phyloP scores from a whole-genome alignment of 2,113 vertebrate genomes.

The Rhagologus leucostigma region DNA sequence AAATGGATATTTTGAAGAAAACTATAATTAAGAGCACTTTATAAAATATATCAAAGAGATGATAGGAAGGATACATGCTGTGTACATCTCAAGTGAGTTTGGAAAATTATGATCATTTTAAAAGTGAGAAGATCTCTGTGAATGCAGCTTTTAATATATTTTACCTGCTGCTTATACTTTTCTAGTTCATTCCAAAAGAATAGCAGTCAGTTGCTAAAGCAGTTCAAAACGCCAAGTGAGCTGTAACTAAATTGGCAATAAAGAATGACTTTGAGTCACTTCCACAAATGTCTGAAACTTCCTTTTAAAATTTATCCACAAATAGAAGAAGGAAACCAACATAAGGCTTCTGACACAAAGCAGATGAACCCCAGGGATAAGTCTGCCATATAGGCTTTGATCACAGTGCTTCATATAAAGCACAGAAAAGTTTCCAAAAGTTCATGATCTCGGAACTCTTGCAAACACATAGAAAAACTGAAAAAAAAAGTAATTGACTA shows the following conservation, averaged over 20 bases:
- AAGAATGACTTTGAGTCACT: slow-evolving; percentile 31
- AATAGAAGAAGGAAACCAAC: slow-evolving; percentile 35
- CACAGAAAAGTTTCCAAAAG: slow-evolving; percentile 38
- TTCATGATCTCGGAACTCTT: background rate
- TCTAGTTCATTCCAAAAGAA: slow-evolving; percentile 61
- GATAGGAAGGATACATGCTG: slow-evolving; percentile 1
- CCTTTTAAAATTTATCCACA: slow-evolving; percentile 48
- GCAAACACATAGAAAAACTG: background rate
- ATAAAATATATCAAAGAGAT: background rate
- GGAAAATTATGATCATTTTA: slow-evolving; percentile 18
- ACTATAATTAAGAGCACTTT: slow-evolving; percentile 10
- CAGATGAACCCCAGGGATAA: slow-evolving; percentile 1
- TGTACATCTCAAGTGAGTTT: background rate
- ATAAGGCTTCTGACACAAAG: slow-evolving; percentile 26
- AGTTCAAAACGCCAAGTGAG: slow-evolving; percentile 35
- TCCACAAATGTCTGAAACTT: slow-evolving; percentile 40
- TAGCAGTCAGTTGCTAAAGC: slow-evolving; percentile 49
- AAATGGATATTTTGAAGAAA: slow-evolving; percentile 17
- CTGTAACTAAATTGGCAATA: slow-evolving; percentile 36
- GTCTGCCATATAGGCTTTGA: background rate
- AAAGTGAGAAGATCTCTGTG: background rate
- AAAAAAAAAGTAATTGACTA: background rate
- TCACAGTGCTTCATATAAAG: background rate
- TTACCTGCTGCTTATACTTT: slow-evolving; percentile 63
- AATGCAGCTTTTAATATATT: slow-evolving; percentile 53